phyloP scores from a whole-genome alignment of 2,797 vertebrate genomes.

The Liasis olivaceus region DNA sequence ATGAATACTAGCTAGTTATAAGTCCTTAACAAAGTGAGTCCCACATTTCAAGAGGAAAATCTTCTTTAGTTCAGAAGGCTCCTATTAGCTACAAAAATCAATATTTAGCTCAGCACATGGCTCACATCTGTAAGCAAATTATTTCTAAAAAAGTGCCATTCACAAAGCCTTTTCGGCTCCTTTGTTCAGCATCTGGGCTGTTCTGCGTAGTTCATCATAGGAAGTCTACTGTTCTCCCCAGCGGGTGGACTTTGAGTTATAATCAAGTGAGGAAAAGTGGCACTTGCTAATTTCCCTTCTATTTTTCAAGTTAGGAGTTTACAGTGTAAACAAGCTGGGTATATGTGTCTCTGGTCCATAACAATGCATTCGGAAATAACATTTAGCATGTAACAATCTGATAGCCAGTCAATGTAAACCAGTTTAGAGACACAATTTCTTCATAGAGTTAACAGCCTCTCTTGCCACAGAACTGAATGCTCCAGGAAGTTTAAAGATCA shows the following conservation, averaged over 20 bases:
- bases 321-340: neutral
- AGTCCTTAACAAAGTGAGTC: neutral
- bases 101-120: neutral
- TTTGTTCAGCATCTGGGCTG: neutral
- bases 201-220: neutral
- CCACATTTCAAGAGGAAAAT: neutral
- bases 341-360: constrained; percentile 38
- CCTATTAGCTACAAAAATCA: neutral
- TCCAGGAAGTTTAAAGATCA: constrained; percentile 55
- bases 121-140: neutral
- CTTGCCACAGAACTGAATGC: constrained; percentile 51
- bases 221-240: neutral
- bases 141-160: neutral
- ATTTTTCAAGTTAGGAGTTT: neutral
- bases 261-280: neutral
- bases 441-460: constrained; percentile 24
- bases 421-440: constrained; percentile 20
- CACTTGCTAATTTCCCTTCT: neutral
- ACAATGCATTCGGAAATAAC: constrained; percentile 53
- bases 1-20: neutral
- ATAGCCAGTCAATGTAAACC: constrained; percentile 56
- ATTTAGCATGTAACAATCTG: constrained; percentile 59
- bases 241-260: neutral
- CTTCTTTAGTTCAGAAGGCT: neutral
- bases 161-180: neutral